These are phyloP conservation scores for Heliconius sara DNA, from an alignment of 2,888 invertebrate genomes.

Conservation along the genomic window DNA sequence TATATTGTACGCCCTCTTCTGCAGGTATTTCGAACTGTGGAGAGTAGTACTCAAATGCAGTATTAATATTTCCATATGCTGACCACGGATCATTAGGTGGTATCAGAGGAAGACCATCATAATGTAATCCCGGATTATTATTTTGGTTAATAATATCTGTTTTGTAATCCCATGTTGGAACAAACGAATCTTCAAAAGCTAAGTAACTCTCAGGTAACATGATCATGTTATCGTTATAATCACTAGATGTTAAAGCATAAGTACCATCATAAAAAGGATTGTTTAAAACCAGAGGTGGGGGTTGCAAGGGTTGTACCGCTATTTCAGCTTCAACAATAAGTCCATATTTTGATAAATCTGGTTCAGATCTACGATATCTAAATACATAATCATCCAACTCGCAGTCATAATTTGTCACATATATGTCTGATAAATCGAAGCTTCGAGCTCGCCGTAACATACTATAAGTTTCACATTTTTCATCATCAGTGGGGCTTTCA, in stretches of 20 bases:
- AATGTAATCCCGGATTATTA: slow-evolving; percentile 67
- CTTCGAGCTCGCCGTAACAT: slow-evolving; percentile 75
- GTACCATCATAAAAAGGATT: slow-evolving; percentile 81
- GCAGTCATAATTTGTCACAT: slow-evolving; percentile 60
- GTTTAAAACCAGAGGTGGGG: slow-evolving; percentile 75
- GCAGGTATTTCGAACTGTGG: slow-evolving; percentile 68
- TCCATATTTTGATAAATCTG: slow-evolving; percentile 76
- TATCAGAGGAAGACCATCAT: slow-evolving; percentile 72
- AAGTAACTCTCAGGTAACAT: slow-evolving; percentile 79
- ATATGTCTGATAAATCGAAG: slow-evolving; percentile 76
- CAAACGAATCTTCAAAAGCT: slow-evolving; percentile 82
- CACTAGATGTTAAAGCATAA: slow-evolving; percentile 66
- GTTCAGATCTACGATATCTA: slow-evolving; percentile 72
- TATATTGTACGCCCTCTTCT: slow-evolving; percentile 69
- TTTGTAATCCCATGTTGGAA: slow-evolving; percentile 76
- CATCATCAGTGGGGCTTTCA: slow-evolving; percentile 56
- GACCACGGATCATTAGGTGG: slow-evolving; percentile 79
- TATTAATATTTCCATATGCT: slow-evolving; percentile 66
- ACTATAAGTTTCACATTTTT: slow-evolving; percentile 58
- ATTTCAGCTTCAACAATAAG: slow-evolving; percentile 74
- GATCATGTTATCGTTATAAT: slow-evolving; percentile 68
- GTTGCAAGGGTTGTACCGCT: slow-evolving; percentile 65
- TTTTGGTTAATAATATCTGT: slow-evolving; percentile 66
- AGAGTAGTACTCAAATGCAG: slow-evolving; percentile 70
- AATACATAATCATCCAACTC: slow-evolving; percentile 61